A percentile compares a stretch with the other conserved stretches of the same genome.
phyloP scores from a whole-genome alignment of 2,797 vertebrate species.

The Schizothorax lantsangensis region DNA sequence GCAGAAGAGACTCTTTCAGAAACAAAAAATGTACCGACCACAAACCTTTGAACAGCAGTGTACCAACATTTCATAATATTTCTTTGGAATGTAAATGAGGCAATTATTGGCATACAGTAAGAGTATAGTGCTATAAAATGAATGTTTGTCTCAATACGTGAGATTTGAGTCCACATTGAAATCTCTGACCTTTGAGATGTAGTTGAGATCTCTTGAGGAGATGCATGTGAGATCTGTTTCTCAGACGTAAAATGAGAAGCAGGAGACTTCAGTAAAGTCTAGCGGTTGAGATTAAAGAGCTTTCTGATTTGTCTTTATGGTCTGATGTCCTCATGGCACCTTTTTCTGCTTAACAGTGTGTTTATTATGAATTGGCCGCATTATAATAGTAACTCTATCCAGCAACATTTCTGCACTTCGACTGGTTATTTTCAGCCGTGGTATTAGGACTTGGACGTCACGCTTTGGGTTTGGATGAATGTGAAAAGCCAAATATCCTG shows the following conservation, averaged over 20 bases:
- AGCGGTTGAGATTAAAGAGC: neutral
- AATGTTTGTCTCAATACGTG: no score
- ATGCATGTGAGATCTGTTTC: neutral
- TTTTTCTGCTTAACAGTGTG: neutral
- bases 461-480: slow-evolving; percentile 39
- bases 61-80: neutral
- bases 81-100: neutral
- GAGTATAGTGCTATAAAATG: neutral
- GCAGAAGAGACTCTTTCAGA: neutral
- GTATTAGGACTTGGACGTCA: slow-evolving; percentile 3
- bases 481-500: slow-evolving; percentile 22
- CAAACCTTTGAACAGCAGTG: neutral
- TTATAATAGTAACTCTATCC: slow-evolving; percentile 7
- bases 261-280: neutral
- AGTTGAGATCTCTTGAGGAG: neutral
- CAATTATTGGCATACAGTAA: neutral
- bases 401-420: slow-evolving; percentile 3
- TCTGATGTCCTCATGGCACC: neutral
- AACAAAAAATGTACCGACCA: no score
- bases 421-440: slow-evolving; percentile 38
- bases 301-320: neutral
- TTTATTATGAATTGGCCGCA: neutral
- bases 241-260: neutral
- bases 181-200: neutral
- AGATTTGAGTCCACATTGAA: no score